These are phyloP conservation scores for Virgularia gustaviana DNA, from an alignment of 92 coral and sea anemone species.

Conservation along the genomic window DNA sequence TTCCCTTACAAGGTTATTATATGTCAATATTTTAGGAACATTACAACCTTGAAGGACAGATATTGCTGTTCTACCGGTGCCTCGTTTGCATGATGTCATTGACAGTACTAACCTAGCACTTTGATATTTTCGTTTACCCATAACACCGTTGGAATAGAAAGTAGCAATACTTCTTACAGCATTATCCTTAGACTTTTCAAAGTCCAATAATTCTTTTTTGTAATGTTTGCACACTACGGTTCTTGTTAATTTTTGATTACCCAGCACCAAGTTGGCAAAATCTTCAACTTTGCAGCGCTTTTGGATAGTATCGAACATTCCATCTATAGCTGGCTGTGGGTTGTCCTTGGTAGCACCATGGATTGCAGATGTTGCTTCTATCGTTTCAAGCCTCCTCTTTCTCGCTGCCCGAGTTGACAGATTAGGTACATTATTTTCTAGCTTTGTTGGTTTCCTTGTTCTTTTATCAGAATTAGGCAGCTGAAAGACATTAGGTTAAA, in stretches of 20 bases:
- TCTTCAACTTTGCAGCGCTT: constrained; percentile 52
- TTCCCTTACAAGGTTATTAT: constrained; percentile 40
- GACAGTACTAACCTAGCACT: constrained; percentile 49
- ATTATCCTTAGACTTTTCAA: constrained; percentile 55
- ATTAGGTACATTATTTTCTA: not conserved
- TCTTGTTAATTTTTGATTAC: constrained; percentile 26
- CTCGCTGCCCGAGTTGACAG: constrained; percentile 7
- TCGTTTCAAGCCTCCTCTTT: constrained; percentile 33
- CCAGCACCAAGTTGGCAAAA: constrained; percentile 40
- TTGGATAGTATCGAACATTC: constrained; percentile 52
- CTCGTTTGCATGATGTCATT: constrained; percentile 37
- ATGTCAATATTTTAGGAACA: constrained; percentile 57
- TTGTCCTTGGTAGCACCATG: constrained; percentile 43
- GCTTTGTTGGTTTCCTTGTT: not conserved
- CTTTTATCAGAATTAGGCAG: not conserved
- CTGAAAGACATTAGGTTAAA: not conserved
- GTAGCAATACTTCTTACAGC: constrained; percentile 48
- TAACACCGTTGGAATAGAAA: constrained; percentile 56
- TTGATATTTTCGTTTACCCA: constrained; percentile 61
- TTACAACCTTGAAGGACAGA: constrained; percentile 45
- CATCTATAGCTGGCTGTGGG: constrained; percentile 33
- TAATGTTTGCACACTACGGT: constrained; percentile 35
- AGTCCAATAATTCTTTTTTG: constrained; percentile 34
- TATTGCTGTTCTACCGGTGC: constrained; percentile 41
- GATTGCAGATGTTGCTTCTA: constrained; percentile 16